A percentile compares a stretch with the other conserved stretches of the same genome.
These are phyloP conservation scores for Aleiodes sp. DNA, from an alignment of 1,140 invertebrate species.

Conservation along the genomic window DNA sequence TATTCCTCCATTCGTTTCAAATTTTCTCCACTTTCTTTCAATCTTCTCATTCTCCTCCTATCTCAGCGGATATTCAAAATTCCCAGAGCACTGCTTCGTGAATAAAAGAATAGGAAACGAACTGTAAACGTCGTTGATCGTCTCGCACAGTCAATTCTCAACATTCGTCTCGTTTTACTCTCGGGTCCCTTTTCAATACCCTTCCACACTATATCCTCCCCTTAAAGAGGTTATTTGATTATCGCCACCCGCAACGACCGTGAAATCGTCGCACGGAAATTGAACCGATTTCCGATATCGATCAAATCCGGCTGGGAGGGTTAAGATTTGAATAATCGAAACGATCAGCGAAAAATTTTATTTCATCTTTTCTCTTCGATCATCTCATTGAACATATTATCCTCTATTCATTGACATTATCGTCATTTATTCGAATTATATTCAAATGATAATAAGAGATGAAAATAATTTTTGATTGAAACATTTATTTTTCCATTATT, in stretches of 20 bases:
- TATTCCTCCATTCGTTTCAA: neutral
- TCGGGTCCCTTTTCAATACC: neutral
- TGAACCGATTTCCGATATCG: conserved; percentile 29
- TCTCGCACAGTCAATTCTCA: neutral
- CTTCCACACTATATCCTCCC: neutral
- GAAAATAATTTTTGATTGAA: too few relatives aligned
- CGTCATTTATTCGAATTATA: neutral
- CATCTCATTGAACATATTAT: neutral
- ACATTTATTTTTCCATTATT: neutral
- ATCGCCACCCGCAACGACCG: conserved; percentile 25
- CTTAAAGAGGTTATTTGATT: conserved; percentile 20
- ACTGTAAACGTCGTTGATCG: conserved; percentile 14
- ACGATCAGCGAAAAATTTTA: neutral
- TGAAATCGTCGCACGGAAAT: conserved; percentile 26
- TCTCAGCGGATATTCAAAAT: conserved; percentile 14
- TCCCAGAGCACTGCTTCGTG: conserved; percentile 6
- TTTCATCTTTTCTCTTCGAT: neutral
- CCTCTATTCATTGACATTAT: too few relatives aligned
- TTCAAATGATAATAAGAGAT: too few relatives aligned
- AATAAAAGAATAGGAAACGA: conserved; percentile 27
- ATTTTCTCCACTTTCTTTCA: neutral
- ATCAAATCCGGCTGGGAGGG: neutral
- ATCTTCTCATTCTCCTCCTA: neutral
- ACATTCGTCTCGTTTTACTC: conserved; percentile 2
- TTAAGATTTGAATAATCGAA: conserved; percentile 20